Conservation (phyloP, 1,140 invertebrate genomes). For the Bombus soroeensis region DNA sequence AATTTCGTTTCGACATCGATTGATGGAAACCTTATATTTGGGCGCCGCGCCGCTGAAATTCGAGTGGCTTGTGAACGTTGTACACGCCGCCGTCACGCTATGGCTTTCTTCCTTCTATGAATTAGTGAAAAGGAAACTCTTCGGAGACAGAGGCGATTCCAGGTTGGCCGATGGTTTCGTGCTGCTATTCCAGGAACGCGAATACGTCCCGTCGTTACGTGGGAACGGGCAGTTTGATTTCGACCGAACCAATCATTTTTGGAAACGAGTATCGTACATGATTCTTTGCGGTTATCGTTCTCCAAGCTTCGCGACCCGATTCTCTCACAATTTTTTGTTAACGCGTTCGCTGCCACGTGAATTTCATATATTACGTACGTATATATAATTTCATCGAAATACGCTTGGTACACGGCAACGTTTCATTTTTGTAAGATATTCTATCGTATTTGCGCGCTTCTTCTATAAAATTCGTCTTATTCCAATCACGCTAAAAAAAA, state of each 20-base stretch:
- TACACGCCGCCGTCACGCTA: conserved; percentile 46
- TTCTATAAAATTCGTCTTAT: no score
- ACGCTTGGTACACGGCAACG: no score
- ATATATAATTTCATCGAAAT: no score
- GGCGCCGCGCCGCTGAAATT: conserved; percentile 8
- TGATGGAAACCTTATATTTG: conserved; percentile 28
- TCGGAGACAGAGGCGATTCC: conserved; percentile 35
- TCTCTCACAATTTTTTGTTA: neutral
- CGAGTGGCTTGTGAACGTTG: conserved; percentile 10
- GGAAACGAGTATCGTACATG: neutral
- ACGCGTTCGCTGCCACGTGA: no score
- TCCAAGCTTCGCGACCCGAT: neutral
- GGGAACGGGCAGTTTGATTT: conserved; percentile 1
- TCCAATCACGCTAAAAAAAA: no score
- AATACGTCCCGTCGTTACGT: neutral
- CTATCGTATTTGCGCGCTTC: no score
- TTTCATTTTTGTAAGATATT: no score
- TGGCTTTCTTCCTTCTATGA: conserved; percentile 60
- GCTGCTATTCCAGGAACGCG: conserved; percentile 27
- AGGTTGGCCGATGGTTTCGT: conserved; percentile 33
- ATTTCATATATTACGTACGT: no score
- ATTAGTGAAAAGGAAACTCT: conserved; percentile 66
- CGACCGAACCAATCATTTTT: conserved; percentile 37
- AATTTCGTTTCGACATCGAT: conserved; percentile 34
- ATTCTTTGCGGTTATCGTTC: neutral